Evolutionary conservation across 2,113 vertebrate species (phyloP).

Genomic region (Pachycephala philippinensis): DNA sequence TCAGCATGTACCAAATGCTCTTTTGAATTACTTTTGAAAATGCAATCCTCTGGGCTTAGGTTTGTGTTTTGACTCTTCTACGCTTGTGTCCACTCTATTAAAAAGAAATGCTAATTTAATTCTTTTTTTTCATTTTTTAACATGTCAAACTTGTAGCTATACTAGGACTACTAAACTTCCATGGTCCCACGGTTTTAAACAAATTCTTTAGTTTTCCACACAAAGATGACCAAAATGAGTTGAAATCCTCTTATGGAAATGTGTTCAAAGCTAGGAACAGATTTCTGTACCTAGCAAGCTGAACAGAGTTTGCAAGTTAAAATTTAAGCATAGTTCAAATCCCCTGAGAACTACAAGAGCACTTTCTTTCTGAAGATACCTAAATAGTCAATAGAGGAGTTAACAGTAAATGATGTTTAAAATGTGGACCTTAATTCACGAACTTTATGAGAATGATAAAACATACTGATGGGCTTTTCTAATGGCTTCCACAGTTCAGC

Average conservation of each 20-base stretch:
- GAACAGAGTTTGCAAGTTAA: background rate
- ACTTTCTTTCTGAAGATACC: background rate
- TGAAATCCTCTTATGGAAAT: background rate
- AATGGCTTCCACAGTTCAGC: background rate
- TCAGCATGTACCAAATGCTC: background rate
- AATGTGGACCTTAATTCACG: background rate
- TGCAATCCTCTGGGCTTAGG: background rate
- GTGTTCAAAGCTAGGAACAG: background rate
- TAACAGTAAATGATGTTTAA: constrained; percentile 13
- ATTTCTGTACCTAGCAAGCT: background rate
- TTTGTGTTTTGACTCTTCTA: background rate
- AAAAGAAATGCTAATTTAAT: background rate
- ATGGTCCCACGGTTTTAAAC: background rate
- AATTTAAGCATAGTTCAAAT: background rate
- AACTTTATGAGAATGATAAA: constrained; percentile 34
- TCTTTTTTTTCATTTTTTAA: background rate
- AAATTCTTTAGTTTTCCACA: background rate
- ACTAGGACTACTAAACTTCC: background rate
- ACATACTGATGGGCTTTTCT: background rate
- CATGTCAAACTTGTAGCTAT: background rate
- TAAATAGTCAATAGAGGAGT: constrained; percentile 19
- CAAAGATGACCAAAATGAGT: background rate
- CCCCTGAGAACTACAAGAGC: background rate
- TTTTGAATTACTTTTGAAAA: background rate
- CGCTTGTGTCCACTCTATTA: background rate